Evolutionary conservation across 2,797 vertebrate species (phyloP).

Genomic region (Liparis tanakae): DNA sequence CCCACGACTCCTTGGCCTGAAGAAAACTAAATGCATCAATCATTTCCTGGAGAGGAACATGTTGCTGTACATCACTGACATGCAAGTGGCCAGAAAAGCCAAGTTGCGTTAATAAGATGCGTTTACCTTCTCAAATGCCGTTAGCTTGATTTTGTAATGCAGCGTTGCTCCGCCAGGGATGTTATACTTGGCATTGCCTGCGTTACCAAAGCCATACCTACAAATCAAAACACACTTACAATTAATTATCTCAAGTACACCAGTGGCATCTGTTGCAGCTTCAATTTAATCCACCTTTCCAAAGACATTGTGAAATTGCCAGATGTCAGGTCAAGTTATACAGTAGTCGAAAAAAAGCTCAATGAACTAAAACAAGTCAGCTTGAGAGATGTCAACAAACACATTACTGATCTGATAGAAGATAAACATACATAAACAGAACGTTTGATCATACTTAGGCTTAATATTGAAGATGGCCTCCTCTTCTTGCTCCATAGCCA

Average conservation of each 20-base stretch:
- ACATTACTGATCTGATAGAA: neutral
- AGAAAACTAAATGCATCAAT: slow-evolving; percentile 7
- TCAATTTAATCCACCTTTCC: neutral
- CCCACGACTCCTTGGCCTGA: slow-evolving; percentile 98
- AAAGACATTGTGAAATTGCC: neutral
- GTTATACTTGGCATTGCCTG: slow-evolving; percentile 87
- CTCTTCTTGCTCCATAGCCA: slow-evolving; percentile 94
- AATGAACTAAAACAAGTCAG: neutral
- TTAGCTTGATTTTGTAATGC: slow-evolving; percentile 91
- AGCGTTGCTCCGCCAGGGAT: slow-evolving; percentile 89
- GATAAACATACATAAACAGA: neutral
- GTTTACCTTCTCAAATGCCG: slow-evolving; percentile 93
- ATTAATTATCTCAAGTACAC: neutral
- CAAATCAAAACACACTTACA: slow-evolving; percentile 23
- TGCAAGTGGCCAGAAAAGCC: neutral
- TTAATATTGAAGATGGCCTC: slow-evolving; percentile 90
- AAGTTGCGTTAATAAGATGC: neutral
- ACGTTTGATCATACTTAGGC: slow-evolving; percentile 84
- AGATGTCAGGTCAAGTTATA: neutral
- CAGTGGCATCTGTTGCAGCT: slow-evolving; percentile 1
- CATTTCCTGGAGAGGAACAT: neutral
- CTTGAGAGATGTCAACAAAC: neutral
- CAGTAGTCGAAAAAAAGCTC: neutral
- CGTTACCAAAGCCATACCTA: slow-evolving; percentile 91
- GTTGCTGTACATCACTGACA: neutral